Conservation (phyloP, 2,797 vertebrate genomes). For the Myotis findleyi region DNA sequence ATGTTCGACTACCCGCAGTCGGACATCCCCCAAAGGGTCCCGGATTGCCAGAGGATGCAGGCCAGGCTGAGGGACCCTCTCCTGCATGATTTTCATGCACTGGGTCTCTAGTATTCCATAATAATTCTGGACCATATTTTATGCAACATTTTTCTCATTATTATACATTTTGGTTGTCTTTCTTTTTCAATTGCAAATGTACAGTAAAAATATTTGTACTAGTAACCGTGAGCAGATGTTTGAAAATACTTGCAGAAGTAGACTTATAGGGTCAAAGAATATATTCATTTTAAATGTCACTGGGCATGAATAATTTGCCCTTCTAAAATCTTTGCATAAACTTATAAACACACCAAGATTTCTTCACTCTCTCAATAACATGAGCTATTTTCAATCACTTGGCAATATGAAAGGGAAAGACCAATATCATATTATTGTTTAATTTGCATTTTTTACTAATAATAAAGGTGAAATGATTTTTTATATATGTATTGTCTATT, state of each 20-base stretch:
- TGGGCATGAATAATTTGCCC: not conserved
- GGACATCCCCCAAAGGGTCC: no score
- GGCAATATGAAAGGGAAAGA: not conserved
- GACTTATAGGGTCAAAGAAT: not conserved
- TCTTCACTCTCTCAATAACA: not conserved
- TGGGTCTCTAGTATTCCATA: not conserved
- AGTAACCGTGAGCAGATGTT: not conserved
- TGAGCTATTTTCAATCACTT: not conserved
- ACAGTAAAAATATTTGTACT: not conserved
- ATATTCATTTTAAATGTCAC: slow-evolving; percentile 2
- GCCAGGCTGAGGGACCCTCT: no score
- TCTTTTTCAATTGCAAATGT: not conserved
- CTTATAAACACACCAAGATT: not conserved
- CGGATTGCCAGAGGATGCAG: no score
- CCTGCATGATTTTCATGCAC: no score
- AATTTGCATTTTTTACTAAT: slow-evolving; percentile 23
- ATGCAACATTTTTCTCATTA: not conserved
- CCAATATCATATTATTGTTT: not conserved
- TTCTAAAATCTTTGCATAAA: not conserved
- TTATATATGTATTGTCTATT: not conserved
- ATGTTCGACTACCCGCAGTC: no score
- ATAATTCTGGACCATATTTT: not conserved
- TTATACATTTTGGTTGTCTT: not conserved
- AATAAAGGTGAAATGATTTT: not conserved
- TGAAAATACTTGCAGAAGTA: not conserved